phyloP scores from a whole-genome alignment of 2,113 vertebrate genomes.

The Bungarus multicinctus region DNA sequence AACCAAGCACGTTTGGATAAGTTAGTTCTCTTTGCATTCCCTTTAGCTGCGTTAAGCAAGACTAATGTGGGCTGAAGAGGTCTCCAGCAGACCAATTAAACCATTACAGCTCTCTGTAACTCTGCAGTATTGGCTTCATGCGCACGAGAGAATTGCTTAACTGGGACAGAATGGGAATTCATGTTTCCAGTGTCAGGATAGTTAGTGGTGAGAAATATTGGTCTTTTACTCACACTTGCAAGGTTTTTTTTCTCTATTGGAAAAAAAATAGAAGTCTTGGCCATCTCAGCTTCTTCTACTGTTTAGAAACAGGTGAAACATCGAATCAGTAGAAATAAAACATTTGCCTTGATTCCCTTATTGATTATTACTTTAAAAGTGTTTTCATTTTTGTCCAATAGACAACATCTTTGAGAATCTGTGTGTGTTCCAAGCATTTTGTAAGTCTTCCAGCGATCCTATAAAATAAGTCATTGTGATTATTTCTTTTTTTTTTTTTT shows the following conservation, averaged over 20 bases:
- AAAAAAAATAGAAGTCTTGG: background rate
- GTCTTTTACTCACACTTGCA: background rate
- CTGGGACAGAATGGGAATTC: slow-evolving; percentile 14
- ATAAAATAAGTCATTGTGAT: background rate
- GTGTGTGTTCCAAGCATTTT: background rate
- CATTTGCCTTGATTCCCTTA: background rate
- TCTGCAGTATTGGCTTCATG: slow-evolving; percentile 8
- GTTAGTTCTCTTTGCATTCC: slow-evolving; percentile 23
- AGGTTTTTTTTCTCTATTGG: background rate
- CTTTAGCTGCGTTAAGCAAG: slow-evolving; percentile 40
- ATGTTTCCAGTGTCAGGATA: background rate
- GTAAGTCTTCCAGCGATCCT: background rate
- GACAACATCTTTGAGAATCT: background rate
- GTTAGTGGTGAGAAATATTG: slow-evolving; percentile 20
- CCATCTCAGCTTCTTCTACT: background rate
- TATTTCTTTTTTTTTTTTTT: too few relatives aligned
- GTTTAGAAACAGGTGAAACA: slow-evolving; percentile 1
- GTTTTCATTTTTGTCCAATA: background rate
- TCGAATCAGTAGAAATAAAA: background rate
- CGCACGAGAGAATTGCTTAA: slow-evolving; percentile 19
- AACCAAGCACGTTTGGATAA: background rate
- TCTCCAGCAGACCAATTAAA: slow-evolving; percentile 33
- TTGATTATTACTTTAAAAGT: background rate
- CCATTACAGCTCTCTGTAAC: background rate
- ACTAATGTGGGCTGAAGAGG: slow-evolving; percentile 19